phyloP scores from a whole-genome alignment of 2,113 vertebrate genomes.

The Lepus europaeus region DNA sequence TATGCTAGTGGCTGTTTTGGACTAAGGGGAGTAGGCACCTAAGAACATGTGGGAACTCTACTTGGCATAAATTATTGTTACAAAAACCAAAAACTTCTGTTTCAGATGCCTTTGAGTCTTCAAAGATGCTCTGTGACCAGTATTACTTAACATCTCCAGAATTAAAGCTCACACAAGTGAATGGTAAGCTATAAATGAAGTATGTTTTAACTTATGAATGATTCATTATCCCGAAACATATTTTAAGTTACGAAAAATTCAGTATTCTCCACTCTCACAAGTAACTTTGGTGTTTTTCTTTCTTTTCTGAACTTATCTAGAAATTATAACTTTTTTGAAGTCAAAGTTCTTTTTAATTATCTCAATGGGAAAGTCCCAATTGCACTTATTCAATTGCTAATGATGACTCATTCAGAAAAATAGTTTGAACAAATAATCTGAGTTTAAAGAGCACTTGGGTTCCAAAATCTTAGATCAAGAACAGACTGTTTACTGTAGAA shows the following conservation, averaged over 20 bases:
- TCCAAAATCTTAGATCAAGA: not conserved
- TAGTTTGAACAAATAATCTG: conserved; percentile 8
- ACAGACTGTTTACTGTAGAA: not conserved
- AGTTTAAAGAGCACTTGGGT: not conserved
- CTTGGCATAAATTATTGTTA: conserved; percentile 49
- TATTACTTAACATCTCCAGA: conserved; percentile 97
- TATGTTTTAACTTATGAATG: conserved; percentile 19
- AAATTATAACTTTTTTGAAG: conserved; percentile 25
- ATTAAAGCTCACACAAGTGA: conserved; percentile 93
- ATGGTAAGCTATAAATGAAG: conserved; percentile 89
- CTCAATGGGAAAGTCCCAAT: not conserved
- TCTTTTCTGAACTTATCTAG: not conserved
- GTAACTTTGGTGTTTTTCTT: conserved; percentile 14
- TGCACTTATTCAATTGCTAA: not conserved
- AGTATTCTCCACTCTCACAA: not conserved
- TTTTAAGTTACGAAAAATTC: too few relatives aligned
- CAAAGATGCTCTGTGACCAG: conserved; percentile 98
- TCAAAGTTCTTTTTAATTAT: not conserved
- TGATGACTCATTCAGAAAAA: not conserved
- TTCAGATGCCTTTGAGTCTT: conserved; percentile 95
- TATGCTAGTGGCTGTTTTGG: conserved; percentile 32
- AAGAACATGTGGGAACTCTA: conserved; percentile 27
- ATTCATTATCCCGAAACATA: not conserved
- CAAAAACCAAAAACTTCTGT: conserved; percentile 51
- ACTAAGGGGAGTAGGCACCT: not conserved